Conservation (phyloP, 2,797 vertebrate species). For the Gallinago nigripennis region DNA sequence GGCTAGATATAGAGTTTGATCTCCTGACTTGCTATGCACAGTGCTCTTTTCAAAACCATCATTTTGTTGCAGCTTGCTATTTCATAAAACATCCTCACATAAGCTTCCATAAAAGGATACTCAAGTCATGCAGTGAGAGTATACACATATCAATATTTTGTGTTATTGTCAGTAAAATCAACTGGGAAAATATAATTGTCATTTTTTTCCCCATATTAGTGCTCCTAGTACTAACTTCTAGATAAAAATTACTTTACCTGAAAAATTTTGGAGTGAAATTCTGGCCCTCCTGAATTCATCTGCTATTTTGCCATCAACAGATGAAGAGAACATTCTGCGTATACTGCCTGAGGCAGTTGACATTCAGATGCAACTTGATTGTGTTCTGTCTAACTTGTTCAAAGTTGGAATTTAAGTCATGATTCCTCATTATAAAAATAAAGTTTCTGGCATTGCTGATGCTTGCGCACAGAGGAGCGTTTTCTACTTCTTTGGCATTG, state of each 20-base stretch:
- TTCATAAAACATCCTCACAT: not conserved
- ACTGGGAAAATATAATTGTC: not conserved
- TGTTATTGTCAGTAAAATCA: not conserved
- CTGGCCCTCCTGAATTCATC: not conserved
- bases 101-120: not conserved
- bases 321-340: not conserved
- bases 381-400: not conserved
- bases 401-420: not conserved
- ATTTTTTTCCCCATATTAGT: not conserved
- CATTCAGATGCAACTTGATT: not conserved
- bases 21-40: not conserved
- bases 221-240: too few species aligned
- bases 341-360: not conserved
- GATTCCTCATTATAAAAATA: not conserved
- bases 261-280: not conserved
- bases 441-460: not conserved
- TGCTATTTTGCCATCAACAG: not conserved
- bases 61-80: not conserved
- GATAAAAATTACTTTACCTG: not conserved
- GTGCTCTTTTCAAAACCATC: not conserved
- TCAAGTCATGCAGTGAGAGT: not conserved
- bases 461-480: not conserved
- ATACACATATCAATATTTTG: not conserved
- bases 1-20: not conserved
- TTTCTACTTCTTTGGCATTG: conserved; percentile 37